Conservation (phyloP, 2,797 vertebrate species). For the Eurystomus glaucurus region DNA sequence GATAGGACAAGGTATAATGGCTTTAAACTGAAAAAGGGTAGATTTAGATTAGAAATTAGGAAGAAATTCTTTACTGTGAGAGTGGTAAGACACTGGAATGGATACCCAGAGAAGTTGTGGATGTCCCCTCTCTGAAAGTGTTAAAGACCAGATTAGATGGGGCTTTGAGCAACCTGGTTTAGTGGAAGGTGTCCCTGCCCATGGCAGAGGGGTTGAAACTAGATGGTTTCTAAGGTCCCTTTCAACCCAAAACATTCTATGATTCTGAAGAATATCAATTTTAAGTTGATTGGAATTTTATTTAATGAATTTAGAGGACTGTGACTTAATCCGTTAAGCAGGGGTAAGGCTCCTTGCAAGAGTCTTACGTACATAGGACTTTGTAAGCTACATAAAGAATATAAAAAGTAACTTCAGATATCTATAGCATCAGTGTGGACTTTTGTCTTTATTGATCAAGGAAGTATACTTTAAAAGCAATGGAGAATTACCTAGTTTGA, state of each 20-base stretch:
- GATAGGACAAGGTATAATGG: neutral
- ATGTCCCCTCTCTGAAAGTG: neutral
- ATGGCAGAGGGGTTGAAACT: neutral
- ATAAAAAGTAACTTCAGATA: neutral
- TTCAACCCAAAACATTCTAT: neutral
- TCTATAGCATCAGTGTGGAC: neutral
- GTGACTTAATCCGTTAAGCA: slow-evolving; percentile 9
- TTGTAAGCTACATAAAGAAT: neutral
- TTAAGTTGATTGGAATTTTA: slow-evolving; percentile 54
- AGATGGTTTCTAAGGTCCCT: neutral
- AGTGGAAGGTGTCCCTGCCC: neutral
- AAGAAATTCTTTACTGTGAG: neutral
- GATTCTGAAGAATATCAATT: slow-evolving; percentile 18
- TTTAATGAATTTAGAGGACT: slow-evolving; percentile 50
- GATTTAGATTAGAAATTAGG: neutral
- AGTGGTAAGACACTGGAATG: neutral
- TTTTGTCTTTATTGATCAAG: neutral
- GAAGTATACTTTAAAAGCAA: neutral
- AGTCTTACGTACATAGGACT: neutral
- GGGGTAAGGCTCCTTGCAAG: neutral
- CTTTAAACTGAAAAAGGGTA: neutral
- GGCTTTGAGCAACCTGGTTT: neutral
- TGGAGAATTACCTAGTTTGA: neutral
- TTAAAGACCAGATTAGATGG: neutral
- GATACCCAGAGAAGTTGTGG: neutral